Percentiles rank a stretch among this genome's conserved stretches.
Conservation (phyloP, 1,140 invertebrate species). For the Sipha flava region DNA sequence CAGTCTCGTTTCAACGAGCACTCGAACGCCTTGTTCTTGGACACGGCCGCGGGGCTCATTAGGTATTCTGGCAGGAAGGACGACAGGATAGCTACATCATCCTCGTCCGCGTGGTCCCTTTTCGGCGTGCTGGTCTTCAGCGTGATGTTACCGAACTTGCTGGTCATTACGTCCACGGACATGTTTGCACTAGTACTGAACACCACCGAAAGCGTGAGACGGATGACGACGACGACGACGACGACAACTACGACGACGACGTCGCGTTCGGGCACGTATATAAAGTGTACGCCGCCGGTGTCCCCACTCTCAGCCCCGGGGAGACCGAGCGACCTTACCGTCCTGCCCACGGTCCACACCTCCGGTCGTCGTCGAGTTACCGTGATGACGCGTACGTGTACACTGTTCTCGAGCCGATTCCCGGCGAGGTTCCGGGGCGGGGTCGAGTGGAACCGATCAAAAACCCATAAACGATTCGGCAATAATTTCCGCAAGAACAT, state of each 20-base stretch:
- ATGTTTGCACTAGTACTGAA: not conserved
- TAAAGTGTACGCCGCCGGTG: not conserved
- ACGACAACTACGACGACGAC: not conserved
- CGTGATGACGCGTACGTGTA: no score
- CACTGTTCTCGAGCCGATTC: no score
- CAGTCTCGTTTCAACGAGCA: conserved; percentile 65
- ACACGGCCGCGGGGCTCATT: conserved; percentile 51
- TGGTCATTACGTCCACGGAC: conserved; percentile 57
- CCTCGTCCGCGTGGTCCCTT: conserved; percentile 53
- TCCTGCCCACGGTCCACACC: not conserved
- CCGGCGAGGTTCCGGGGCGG: not conserved
- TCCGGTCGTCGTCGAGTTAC: no score
- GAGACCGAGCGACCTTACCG: not conserved
- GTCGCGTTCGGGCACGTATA: not conserved
- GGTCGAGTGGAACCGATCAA: not conserved
- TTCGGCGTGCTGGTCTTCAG: conserved; percentile 63
- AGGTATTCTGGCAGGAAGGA: conserved; percentile 57
- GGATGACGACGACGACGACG: not conserved
- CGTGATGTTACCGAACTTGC: conserved; percentile 58
- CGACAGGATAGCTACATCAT: conserved; percentile 74
- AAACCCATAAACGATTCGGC: not conserved
- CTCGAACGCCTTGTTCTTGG: conserved; percentile 63
- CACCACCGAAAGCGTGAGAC: not conserved
- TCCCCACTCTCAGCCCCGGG: not conserved
- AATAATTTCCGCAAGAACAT: no score